Conservation (phyloP, 1,140 invertebrate species). For the Drosophila quadrilineata region DNA sequence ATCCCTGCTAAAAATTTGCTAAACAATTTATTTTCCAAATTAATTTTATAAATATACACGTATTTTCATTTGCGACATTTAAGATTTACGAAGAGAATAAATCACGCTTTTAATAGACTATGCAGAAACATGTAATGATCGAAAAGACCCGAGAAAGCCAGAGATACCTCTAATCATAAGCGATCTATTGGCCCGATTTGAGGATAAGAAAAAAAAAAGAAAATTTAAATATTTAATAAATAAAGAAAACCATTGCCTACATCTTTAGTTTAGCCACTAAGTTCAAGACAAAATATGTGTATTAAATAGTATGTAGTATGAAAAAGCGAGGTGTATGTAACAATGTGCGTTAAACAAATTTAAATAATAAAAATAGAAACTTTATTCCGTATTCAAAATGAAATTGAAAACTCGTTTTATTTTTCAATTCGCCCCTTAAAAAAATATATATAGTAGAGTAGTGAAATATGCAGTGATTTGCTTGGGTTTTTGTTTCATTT, state of each 20-base stretch:
- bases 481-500: slow-evolving; percentile 53
- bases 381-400: slow-evolving; percentile 65
- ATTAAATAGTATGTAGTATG: slow-evolving; percentile 74
- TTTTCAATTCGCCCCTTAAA: not conserved
- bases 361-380: slow-evolving; percentile 73
- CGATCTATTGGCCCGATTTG: slow-evolving; percentile 15
- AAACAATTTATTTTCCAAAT: slow-evolving; percentile 54
- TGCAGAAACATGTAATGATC: slow-evolving; percentile 7
- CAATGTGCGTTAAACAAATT: slow-evolving; percentile 70
- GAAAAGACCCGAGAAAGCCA: slow-evolving; percentile 8
- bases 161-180: slow-evolving; percentile 15
- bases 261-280: slow-evolving; percentile 71
- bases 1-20: slow-evolving; percentile 54
- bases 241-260: slow-evolving; percentile 71
- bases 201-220: slow-evolving; percentile 21
- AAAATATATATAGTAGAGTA: not conserved
- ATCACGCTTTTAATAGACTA: slow-evolving; percentile 67
- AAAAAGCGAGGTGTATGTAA: slow-evolving; percentile 60
- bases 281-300: slow-evolving; percentile 74
- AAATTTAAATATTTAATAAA: slow-evolving; percentile 33
- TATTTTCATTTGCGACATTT: too few relatives aligned
- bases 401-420: not conserved
- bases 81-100: too few relatives aligned
- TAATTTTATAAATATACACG: slow-evolving; percentile 52
- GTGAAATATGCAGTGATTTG: not conserved